Percentiles rank a stretch among this genome's conserved stretches.
Conservation (phyloP, 2,113 vertebrate species). For the Dendrocopos noguchii region DNA sequence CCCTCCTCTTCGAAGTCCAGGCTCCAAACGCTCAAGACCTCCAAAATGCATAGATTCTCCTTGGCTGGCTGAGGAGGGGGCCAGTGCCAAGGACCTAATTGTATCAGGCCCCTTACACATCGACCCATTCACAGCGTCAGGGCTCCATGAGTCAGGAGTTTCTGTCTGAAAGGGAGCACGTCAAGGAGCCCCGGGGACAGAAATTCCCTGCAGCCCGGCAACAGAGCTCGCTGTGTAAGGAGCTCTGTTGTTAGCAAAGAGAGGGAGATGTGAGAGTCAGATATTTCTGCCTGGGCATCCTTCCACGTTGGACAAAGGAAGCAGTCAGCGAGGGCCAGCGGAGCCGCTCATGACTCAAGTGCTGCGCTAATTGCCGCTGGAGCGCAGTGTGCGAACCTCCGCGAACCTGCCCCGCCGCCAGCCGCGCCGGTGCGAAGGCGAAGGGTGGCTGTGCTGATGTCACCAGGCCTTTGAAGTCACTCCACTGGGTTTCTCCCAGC, state of each 20-base stretch:
- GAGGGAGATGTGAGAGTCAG: slow-evolving; percentile 1
- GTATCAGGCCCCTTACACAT: slow-evolving; percentile 65
- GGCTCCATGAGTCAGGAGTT: slow-evolving; percentile 79
- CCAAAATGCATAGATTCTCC: slow-evolving; percentile 20
- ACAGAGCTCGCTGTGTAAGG: slow-evolving; percentile 34
- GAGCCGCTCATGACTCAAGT: slow-evolving; percentile 60
- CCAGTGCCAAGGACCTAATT: slow-evolving; percentile 55
- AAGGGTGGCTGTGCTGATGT: slow-evolving; percentile 11
- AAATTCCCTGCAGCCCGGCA: slow-evolving; percentile 69
- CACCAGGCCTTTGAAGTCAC: slow-evolving; percentile 60
- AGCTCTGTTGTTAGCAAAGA: neutral
- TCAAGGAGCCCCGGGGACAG: slow-evolving; percentile 67
- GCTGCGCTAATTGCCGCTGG: slow-evolving; percentile 28
- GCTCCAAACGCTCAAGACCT: neutral
- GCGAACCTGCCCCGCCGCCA: neutral
- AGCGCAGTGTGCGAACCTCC: neutral
- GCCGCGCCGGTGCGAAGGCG: neutral
- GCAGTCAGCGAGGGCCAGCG: slow-evolving; percentile 28
- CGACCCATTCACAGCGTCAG: slow-evolving; percentile 53
- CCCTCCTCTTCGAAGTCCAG: slow-evolving; percentile 4
- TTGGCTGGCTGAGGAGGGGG: neutral
- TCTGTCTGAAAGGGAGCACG: slow-evolving; percentile 71
- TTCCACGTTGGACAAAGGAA: slow-evolving; percentile 66
- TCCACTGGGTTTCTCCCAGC: neutral
- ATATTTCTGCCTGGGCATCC: slow-evolving; percentile 31